Conservation (phyloP, 2,797 vertebrate species). For the Taeniopygia guttata region DNA sequence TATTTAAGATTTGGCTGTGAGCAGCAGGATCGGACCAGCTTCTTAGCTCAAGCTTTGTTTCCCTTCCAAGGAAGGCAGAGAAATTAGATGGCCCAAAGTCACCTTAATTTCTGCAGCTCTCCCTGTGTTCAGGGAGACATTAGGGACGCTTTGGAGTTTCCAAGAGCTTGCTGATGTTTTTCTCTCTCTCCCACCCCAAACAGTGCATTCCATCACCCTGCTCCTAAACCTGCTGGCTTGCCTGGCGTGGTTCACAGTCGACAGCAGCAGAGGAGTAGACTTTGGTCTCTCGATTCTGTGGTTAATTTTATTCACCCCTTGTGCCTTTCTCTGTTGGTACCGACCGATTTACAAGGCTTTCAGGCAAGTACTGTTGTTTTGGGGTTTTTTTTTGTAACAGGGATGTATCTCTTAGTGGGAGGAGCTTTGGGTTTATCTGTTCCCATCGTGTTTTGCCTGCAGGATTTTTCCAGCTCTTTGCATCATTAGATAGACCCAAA, state of each 20-base stretch:
- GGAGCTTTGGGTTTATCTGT: not conserved
- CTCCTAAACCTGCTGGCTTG: constrained; percentile 94
- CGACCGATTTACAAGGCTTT: constrained; percentile 97
- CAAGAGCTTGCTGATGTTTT: not conserved
- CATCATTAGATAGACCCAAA: not conserved
- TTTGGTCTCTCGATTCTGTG: constrained; percentile 95
- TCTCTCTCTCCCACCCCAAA: not conserved
- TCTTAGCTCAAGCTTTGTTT: not conserved
- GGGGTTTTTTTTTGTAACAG: rapidly evolving
- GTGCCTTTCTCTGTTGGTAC: constrained; percentile 98
- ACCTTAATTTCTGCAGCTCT: not conserved
- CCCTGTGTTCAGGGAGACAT: not conserved
- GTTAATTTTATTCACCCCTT: constrained; percentile 91
- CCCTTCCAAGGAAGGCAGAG: not conserved
- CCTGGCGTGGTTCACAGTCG: constrained; percentile 83
- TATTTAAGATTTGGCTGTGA: not conserved
- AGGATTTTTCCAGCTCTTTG: constrained; percentile 20
- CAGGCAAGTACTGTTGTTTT: constrained; percentile 76
- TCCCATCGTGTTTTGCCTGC: not conserved
- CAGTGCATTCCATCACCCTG: constrained; percentile 90
- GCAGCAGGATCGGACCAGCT: not conserved
- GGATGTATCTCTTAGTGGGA: not conserved
- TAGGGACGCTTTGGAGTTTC: not conserved
- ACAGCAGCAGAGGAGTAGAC: constrained; percentile 71
- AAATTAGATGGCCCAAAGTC: not conserved